Evolutionary conservation across 1,140 invertebrate species (phyloP), one percentile per base, ranked within the genome.

Genomic region (Diachasmimorpha longicaudata): DNA sequence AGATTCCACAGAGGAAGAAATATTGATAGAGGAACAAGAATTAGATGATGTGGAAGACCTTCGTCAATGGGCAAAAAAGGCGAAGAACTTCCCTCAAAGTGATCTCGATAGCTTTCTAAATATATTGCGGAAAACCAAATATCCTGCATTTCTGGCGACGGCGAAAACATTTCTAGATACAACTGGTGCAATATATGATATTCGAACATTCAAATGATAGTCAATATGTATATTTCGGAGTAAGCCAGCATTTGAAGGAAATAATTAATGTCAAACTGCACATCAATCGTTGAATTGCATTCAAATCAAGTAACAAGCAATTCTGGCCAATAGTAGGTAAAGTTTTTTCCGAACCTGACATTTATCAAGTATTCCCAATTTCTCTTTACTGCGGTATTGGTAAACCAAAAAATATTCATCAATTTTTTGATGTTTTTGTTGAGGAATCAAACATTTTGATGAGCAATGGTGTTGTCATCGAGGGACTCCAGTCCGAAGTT

Each of bases 81-180:
- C 55, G 21, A 66, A 55, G 44, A 75, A 39, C 37, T 39, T 78
- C 31, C 52, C 42, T 21, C 72, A 74, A 2, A 42, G 10, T 74
- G 44, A 71, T 70, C 42, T 78, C 4, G 69, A 78, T 39, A 10
- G 23, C 52, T 55, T 78, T 1, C 46, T 74, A 11, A 42, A 16
- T 5, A 78, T 78, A 42, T 69, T 78, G n/a, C 44, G 58, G 25
- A 13, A 36, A 23, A 63, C 58, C 14, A 74, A 71, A 13, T 25
- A 74, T 14, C 72, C 77, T 23, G 46, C 44, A 1, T 63, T 78
- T 63, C 77, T 70, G 19, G 44, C 42, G 31, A 66, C 8, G n/a
- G 44, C 77, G 23, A 78, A 75, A 44, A 78, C 77, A 11, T 78
- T 78, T 31, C 67, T 78, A 21, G 5, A 37, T 16, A 78, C 70